These are phyloP conservation scores for Chalcosyrphus nemorum DNA, from an alignment of 2,888 invertebrate genomes.

Conservation along the genomic window DNA sequence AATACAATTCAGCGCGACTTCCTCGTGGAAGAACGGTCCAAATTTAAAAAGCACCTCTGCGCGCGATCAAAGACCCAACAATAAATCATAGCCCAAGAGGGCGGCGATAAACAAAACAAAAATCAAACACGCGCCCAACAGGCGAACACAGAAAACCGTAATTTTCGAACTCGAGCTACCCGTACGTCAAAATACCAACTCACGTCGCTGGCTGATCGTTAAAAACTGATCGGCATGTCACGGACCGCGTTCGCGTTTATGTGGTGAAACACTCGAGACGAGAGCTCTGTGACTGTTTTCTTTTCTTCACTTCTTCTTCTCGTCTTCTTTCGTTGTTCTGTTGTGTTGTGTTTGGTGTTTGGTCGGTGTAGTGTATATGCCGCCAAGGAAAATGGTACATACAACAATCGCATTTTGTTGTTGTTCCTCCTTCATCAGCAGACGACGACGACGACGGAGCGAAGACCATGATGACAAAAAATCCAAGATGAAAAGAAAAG, in stretches of 20 bases:
- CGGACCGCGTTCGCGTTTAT: conserved; percentile 36
- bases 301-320: neutral
- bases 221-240: conserved; percentile 53
- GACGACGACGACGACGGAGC: neutral
- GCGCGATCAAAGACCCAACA: neutral
- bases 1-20: conserved; percentile 1
- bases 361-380: neutral
- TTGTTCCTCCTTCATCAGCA: conserved; percentile 8
- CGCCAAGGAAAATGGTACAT: neutral
- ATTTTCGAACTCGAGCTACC: neutral
- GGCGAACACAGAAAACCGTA: conserved; percentile 8
- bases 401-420: conserved; percentile 24
- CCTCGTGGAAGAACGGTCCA: neutral
- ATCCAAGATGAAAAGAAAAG: neutral
- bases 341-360: no score
- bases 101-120: conserved; percentile 7
- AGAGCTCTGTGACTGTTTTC: conserved; percentile 8
- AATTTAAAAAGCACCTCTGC: neutral
- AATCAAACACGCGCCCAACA: conserved; percentile 25
- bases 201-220: conserved; percentile 32
- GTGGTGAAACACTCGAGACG: conserved; percentile 5
- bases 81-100: neutral
- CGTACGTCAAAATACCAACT: conserved; percentile 1
- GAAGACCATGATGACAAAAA: conserved; percentile 29
- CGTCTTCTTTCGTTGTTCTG: no score